Conservation (phyloP, 1,140 invertebrate species). For the Drosophila sproati region DNA sequence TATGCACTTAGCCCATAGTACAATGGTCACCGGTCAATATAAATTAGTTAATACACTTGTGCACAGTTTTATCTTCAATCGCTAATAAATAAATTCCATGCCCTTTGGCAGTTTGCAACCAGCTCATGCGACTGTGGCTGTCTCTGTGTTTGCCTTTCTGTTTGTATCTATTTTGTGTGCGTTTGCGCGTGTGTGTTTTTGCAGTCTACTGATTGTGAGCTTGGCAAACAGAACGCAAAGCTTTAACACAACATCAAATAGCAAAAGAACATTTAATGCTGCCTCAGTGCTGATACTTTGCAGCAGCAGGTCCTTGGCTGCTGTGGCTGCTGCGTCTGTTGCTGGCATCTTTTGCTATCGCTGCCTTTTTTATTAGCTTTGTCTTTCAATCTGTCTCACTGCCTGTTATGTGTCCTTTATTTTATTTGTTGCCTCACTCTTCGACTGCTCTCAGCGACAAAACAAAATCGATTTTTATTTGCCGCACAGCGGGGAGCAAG, state of each 20-base stretch:
- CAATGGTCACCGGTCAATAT: constrained; percentile 25
- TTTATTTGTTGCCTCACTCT: constrained; percentile 55
- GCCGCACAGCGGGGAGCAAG: constrained; percentile 7
- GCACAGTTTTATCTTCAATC: constrained; percentile 66
- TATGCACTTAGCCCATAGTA: background rate
- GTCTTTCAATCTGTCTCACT: constrained; percentile 56
- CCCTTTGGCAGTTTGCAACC: constrained; percentile 46
- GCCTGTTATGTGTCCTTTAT: constrained; percentile 56
- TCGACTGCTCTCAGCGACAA: constrained; percentile 39
- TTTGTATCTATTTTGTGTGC: background rate
- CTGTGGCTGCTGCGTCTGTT: constrained; percentile 13
- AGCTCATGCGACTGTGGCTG: constrained; percentile 14
- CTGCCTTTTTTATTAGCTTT: constrained; percentile 61
- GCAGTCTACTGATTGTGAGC: constrained; percentile 6
- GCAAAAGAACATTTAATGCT: constrained; percentile 43
- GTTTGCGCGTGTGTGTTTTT: constrained; percentile 1
- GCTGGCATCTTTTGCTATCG: constrained; percentile 21
- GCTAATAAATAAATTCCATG: constrained; percentile 75
- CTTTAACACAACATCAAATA: constrained; percentile 54
- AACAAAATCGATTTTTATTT: constrained; percentile 75
- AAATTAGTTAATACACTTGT: constrained; percentile 76
- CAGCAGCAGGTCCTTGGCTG: constrained; percentile 38
- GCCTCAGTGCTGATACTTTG: constrained; percentile 25
- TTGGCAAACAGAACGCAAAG: constrained; percentile 26
- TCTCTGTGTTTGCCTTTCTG: background rate